Evolutionary conservation across 1,140 invertebrate genomes (phyloP), one percentile per base, ranked within the genome.

Genomic region (Pararge aegeria): DNA sequence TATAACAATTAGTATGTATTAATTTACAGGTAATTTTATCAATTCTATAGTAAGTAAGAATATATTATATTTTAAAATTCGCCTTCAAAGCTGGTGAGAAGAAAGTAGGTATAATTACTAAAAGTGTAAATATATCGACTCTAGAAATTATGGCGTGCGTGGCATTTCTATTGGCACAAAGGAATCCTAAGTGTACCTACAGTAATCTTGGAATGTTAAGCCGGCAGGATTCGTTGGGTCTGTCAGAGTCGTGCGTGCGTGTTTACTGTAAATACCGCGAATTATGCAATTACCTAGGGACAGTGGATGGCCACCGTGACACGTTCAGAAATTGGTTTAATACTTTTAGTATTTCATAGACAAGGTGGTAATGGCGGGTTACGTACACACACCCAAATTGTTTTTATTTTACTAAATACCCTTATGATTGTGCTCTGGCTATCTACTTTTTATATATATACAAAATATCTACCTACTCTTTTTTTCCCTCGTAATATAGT

Each of bases 131-230:
- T 77, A 82, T 82, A 84, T 80, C 69, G 68, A 55, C 65, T 63
- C 49, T 59, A 62, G 64, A 78, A 75, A 76, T 66, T 66, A 55
- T 62, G 65, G 46, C 51, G 58, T 63, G 58, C 64, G 62, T 56
- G 68, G 66, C 66, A 78, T 77, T 66, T 66, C 57, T 61, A 64
- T 53, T 57, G 54, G 53, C 64, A 63, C 68, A 74, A 75, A 82
- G 76, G 81, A 83, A 81, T 83, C 61, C 81, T 80, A 83, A 83
- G 72, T 79, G 74, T 70, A 63, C n/a, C n/a, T n/a, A n/a, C 68
- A 68, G 73, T 70, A 79, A 79, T 82, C 73, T 75, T 72, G 71
- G 68, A 72, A 82, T 75, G 70, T 72, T 62, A 64, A 58, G 61
- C 66, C 53, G 63, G 64, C 53, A 66, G 66, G 68, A 75, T 72